Percentiles rank a stretch among this genome's conserved stretches.
Conservation (phyloP, 2,797 vertebrate genomes). For the Anolis apletophallus region DNA sequence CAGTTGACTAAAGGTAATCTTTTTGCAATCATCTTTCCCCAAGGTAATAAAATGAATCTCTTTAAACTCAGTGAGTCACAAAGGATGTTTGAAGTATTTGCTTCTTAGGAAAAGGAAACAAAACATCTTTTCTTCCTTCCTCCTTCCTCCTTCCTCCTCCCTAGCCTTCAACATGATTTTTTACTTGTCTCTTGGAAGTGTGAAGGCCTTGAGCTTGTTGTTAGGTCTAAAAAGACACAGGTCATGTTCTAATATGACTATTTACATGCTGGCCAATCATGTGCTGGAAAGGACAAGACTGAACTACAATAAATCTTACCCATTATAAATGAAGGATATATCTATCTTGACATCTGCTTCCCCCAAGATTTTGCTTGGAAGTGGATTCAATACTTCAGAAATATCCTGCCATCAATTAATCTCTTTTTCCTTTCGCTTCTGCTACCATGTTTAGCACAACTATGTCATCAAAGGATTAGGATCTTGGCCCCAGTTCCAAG, state of each 20-base stretch:
- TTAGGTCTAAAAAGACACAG: background rate
- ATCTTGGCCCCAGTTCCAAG: background rate
- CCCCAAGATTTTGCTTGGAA: too few species aligned
- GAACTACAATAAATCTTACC: background rate
- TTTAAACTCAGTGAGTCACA: conserved; percentile 36
- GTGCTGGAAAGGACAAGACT: background rate
- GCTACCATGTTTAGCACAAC: too few species aligned
- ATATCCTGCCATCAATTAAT: background rate
- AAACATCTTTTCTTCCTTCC: background rate
- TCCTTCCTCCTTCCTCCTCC: background rate
- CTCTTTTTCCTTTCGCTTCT: background rate
- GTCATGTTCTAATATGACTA: background rate
- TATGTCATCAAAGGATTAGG: too few species aligned
- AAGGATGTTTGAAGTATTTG: conserved; percentile 6
- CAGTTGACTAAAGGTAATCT: conserved; percentile 22
- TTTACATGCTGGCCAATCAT: background rate
- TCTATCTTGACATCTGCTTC: too few species aligned
- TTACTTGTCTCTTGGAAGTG: background rate
- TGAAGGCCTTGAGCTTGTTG: background rate
- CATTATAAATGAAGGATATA: background rate
- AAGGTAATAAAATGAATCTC: conserved; percentile 42
- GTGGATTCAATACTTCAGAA: too few species aligned
- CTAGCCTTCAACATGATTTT: background rate
- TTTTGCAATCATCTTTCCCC: conserved; percentile 15
- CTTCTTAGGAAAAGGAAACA: conserved; percentile 4